Percentiles rank a stretch among this genome's conserved stretches.
Conservation (phyloP, 2,797 vertebrate species). For the Channallabes apus region DNA sequence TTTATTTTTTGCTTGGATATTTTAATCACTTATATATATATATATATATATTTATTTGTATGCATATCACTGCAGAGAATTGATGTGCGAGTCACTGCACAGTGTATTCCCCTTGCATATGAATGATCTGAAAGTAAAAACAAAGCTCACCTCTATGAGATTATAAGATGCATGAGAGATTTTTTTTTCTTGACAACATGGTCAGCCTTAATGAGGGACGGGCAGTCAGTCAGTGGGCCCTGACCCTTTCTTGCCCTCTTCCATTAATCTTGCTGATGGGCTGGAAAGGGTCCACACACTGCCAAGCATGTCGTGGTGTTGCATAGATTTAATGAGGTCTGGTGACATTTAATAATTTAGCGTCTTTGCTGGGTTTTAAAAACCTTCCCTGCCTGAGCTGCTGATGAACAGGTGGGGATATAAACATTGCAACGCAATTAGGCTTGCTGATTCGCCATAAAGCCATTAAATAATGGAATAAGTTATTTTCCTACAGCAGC, state of each 20-base stretch:
- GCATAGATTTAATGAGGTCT: constrained; percentile 61
- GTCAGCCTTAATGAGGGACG: constrained; percentile 40
- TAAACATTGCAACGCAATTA: constrained; percentile 61
- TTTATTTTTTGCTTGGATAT: too few relatives aligned
- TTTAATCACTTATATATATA: too few relatives aligned
- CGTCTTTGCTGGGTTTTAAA: constrained; percentile 65
- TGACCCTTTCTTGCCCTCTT: constrained; percentile 36
- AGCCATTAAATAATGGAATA: constrained; percentile 66
- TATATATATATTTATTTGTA: too few relatives aligned
- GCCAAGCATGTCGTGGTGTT: constrained; percentile 45
- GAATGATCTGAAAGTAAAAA: constrained; percentile 14
- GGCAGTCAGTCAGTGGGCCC: constrained; percentile 34
- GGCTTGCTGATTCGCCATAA: constrained; percentile 56
- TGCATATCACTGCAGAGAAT: constrained; percentile 22
- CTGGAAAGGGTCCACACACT: constrained; percentile 35
- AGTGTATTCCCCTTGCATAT: not conserved
- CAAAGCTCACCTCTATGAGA: not conserved
- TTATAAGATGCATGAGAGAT: not conserved
- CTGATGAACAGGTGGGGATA: constrained; percentile 60
- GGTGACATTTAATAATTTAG: constrained; percentile 70
- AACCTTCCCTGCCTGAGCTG: constrained; percentile 58
- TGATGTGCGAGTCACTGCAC: not conserved
- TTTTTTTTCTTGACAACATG: not conserved
- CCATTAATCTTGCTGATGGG: constrained; percentile 42
- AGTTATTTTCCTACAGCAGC: constrained; percentile 58